Evolutionary conservation across 1,140 invertebrate genomes (phyloP).

Genomic region (Sesamia nonagrioides): DNA sequence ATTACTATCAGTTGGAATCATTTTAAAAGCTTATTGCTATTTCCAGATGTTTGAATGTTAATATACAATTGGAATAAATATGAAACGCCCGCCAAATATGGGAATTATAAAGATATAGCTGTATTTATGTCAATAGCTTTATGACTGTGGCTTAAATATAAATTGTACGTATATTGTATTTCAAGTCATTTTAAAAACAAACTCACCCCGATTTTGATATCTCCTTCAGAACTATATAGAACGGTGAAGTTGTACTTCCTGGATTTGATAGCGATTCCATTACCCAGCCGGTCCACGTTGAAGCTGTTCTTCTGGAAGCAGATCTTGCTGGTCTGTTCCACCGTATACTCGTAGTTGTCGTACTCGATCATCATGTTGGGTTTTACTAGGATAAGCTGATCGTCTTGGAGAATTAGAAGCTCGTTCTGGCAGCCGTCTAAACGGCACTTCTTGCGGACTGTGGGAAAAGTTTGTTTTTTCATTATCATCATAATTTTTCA

Average conservation of each 20-base stretch:
- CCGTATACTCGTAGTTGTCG: constrained; percentile 89
- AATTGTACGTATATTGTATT: no score
- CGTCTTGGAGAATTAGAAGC: constrained; percentile 88
- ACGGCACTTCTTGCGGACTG: constrained; percentile 91
- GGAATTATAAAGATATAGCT: no score
- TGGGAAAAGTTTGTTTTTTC: background rate
- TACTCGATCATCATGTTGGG: constrained; percentile 90
- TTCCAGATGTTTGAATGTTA: no score
- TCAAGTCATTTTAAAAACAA: no score
- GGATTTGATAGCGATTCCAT: constrained; percentile 90
- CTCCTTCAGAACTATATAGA: constrained; percentile 90
- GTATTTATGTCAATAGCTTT: no score
- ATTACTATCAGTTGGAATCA: no score
- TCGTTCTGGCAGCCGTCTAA: constrained; percentile 87
- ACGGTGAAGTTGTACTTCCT: constrained; percentile 92
- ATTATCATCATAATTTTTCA: no score
- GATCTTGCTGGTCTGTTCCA: constrained; percentile 91
- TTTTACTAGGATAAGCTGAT: constrained; percentile 88
- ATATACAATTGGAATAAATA: no score
- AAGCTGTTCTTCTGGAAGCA: constrained; percentile 90
- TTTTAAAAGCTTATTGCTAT: no score
- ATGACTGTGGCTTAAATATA: no score
- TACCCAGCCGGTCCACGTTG: constrained; percentile 90
- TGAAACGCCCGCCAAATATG: no score
- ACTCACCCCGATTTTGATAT: constrained; percentile 91